Evolutionary conservation across 2,888 invertebrate species (phyloP).

Genomic region (Pachymerium ferrugineum): DNA sequence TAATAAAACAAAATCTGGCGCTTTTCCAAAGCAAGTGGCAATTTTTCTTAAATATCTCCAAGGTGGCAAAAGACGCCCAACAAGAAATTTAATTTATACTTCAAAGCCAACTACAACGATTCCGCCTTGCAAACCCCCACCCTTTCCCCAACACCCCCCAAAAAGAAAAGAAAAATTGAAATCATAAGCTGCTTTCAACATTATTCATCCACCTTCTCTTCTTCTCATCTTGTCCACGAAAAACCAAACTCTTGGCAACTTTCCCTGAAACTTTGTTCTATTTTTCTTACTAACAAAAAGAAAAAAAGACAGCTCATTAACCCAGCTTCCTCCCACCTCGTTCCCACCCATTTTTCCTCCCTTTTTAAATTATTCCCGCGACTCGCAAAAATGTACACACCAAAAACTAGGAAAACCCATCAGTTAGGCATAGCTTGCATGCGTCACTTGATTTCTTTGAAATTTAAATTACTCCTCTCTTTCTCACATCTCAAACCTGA

Average conservation of each 20-base stretch:
- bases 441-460: not conserved
- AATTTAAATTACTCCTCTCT: not conserved
- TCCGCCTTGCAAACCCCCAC: not conserved
- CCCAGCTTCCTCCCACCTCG: not conserved
- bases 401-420: not conserved
- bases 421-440: not conserved
- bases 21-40: not conserved
- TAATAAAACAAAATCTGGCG: not conserved
- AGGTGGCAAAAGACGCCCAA: not conserved
- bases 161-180: not conserved
- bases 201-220: not conserved
- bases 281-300: not conserved
- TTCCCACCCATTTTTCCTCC: not conserved
- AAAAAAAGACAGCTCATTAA: conserved; percentile 2
- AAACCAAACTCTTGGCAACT: not conserved
- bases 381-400: not conserved
- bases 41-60: not conserved
- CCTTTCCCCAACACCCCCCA: not conserved
- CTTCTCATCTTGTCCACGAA: not conserved
- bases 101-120: conserved; percentile 1
- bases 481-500: not conserved
- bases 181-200: conserved; percentile 15
- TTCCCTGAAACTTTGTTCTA: conserved; percentile 10
- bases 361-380: too few relatives aligned
- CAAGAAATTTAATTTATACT: conserved; percentile 21